Evolutionary conservation across 2,888 invertebrate species (phyloP).

Genomic region (Pecten maximus): DNA sequence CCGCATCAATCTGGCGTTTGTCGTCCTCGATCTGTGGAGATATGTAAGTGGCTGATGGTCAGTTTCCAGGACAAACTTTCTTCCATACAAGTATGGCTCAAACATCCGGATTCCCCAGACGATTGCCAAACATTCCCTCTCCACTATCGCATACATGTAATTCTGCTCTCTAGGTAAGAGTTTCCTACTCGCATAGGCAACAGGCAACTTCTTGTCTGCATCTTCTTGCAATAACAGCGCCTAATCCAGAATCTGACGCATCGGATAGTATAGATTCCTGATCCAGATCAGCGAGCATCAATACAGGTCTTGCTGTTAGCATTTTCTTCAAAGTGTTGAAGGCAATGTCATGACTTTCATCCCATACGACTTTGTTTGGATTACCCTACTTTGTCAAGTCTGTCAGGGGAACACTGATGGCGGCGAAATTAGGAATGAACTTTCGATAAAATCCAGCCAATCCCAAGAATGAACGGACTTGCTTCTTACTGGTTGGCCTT

Average conservation of each 20-base stretch:
- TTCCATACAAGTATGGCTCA: no score
- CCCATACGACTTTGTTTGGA: conserved; percentile 62
- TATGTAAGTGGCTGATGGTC: conserved; percentile 61
- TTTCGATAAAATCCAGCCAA: conserved; percentile 56
- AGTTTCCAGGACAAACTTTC: no score
- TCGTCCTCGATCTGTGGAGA: conserved; percentile 43
- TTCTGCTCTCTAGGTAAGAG: no score
- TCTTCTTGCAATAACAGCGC: conserved; percentile 64
- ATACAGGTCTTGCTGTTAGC: conserved; percentile 54
- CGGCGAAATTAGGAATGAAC: conserved; percentile 58
- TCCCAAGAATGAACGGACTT: conserved; percentile 55
- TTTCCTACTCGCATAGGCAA: conserved; percentile 67
- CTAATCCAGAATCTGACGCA: conserved; percentile 66
- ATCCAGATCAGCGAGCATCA: conserved; percentile 61
- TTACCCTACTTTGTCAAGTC: no score
- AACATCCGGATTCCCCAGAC: no score
- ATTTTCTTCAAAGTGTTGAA: conserved; percentile 53
- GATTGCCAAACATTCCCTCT: no score
- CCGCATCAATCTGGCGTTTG: conserved; percentile 53
- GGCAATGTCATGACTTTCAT: conserved; percentile 45
- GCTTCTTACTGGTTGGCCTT: conserved; percentile 51
- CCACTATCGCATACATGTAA: no score
- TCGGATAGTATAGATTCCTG: conserved; percentile 63
- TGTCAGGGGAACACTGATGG: conserved; percentile 54
- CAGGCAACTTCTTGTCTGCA: conserved; percentile 55